Evolutionary conservation across 2,113 vertebrate species (phyloP).

Genomic region (Fukomys damarensis): DNA sequence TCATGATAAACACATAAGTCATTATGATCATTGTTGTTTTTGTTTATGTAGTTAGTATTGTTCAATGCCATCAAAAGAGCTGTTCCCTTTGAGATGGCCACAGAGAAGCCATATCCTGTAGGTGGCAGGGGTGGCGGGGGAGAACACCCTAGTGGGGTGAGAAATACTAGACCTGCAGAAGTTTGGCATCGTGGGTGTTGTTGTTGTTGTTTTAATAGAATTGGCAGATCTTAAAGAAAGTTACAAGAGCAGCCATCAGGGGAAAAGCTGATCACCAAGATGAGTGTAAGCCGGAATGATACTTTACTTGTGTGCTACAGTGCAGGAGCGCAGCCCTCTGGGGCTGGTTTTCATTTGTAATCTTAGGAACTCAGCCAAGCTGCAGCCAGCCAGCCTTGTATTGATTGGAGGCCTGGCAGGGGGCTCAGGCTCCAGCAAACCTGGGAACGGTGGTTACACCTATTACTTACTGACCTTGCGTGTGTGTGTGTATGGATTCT

Average conservation of each 20-base stretch:
- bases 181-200: neutral
- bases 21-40: neutral
- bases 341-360: slow-evolving; percentile 64
- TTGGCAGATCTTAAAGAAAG: slow-evolving; percentile 23
- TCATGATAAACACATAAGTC: neutral
- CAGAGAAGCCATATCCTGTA: neutral
- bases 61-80: neutral
- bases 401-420: slow-evolving; percentile 22
- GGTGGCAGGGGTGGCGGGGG: neutral
- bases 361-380: slow-evolving; percentile 9
- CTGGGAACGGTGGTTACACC: neutral
- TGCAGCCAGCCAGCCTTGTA: neutral
- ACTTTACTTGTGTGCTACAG: neutral
- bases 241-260: neutral
- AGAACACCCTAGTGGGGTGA: neutral
- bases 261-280: slow-evolving; percentile 39
- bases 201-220: neutral
- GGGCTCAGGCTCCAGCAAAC: neutral
- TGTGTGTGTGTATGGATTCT: too few species aligned
- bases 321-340: neutral
- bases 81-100: neutral
- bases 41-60: neutral
- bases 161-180: neutral
- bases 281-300: neutral
- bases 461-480: neutral